Evolutionary conservation across 2,888 invertebrate genomes (phyloP).

Genomic region (Eupithecia pulchellata): DNA sequence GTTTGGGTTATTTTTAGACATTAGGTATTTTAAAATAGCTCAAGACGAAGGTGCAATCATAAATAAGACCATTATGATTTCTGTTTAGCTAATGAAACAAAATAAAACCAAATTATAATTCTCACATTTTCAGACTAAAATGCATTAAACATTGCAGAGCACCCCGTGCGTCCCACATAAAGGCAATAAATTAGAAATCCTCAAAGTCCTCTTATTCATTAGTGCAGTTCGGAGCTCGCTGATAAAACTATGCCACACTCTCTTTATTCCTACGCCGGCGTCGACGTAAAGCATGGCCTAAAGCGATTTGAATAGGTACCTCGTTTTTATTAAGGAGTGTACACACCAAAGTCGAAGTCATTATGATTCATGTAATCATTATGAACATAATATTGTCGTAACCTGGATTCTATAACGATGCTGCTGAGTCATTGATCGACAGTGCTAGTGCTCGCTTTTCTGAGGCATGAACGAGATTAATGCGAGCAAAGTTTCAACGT

Average conservation of each 20-base stretch:
- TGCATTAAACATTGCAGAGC: not conserved
- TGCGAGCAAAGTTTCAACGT: too few relatives aligned
- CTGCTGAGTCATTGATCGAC: too few relatives aligned
- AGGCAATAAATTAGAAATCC: constrained; percentile 27
- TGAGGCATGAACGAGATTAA: too few relatives aligned
- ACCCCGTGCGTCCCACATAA: constrained; percentile 16
- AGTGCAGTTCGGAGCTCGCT: constrained; percentile 52
- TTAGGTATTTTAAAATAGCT: too few relatives aligned
- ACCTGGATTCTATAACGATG: too few relatives aligned
- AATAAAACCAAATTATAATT: not conserved
- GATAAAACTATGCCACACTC: constrained; percentile 63
- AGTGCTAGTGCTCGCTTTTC: too few relatives aligned
- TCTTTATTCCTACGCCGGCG: constrained; percentile 31
- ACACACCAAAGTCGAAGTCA: not conserved
- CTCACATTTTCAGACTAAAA: not conserved
- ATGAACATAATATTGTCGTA: too few relatives aligned
- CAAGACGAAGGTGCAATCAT: too few relatives aligned
- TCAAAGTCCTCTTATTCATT: constrained; percentile 53
- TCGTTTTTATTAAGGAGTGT: not conserved
- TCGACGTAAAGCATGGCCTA: not conserved
- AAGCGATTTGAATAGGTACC: constrained; percentile 1
- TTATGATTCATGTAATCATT: too few relatives aligned
- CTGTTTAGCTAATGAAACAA: too few relatives aligned
- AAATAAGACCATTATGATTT: too few relatives aligned
- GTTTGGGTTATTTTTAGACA: too few relatives aligned